Evolutionary conservation across 2,888 invertebrate species (phyloP), one percentile per base, ranked within the genome.

Genomic region (Agonopterix subpropinquella): DNA sequence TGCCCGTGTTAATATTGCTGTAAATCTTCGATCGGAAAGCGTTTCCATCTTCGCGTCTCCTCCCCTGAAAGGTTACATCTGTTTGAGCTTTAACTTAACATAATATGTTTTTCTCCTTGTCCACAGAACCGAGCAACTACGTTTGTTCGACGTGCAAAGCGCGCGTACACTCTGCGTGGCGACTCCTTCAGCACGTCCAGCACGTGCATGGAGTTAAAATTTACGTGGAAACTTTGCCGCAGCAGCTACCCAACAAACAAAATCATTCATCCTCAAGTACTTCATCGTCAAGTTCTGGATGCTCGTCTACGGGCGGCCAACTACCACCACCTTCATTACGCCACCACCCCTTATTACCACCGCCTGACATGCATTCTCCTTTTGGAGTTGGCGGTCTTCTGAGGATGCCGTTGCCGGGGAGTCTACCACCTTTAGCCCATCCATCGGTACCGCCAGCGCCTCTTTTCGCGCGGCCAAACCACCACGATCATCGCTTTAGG

Each of bases 81-180:
- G 52, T 47, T 43, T 43, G 10, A 47, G 11, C 13, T 44, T 62
- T 61, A 56, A 59, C 56, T 62, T 67, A 68, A 70, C 61, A 11
- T n/a, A 54, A 53, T n/a, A n/a, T n/a, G n/a, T 57, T 54, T 59
- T 62, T 73, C 53, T 70, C 55, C 54, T 84, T 85, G 83, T 73
- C 67, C 71, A 55, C 94, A 97, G 98, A 98, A 88, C 98, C 98
- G 58, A 95, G 95, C 84, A 96, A 95, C 90, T 95, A 97, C 80
- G 94, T 96, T 59, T 98, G 98, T 74, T 95, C 95, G 44, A 97
- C 97, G 60, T 98, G 98, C 89, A 96, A 97, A 72, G 94, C 95
- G 56, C 93, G 95, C 46, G 92, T 96, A 63, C 93, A 93, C 64
- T 97, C 97, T n/a, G 98, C 98, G 7, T 98, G 98, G 98, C 91